Base-by-base conservation (phyloP, 2,888 invertebrate species). In the Galerucella pusilla region DNA sequence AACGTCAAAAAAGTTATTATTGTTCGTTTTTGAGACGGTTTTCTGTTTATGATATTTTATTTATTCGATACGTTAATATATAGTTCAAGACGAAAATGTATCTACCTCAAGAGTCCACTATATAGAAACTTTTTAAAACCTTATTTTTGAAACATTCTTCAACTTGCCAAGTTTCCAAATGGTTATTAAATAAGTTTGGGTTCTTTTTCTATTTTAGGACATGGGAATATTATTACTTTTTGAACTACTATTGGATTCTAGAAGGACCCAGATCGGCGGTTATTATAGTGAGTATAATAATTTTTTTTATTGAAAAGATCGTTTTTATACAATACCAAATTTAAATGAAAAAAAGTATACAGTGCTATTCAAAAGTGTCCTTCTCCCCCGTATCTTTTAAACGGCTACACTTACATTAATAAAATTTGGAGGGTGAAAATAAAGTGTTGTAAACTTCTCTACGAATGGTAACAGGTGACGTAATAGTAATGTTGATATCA, bases 221-320 rank as follows among this genome's bases (percentile, higher is more conserved):
- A 85, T 96, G 96, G 95, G 94, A 93, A 88, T 94, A 94, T 5
- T 97, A 97, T 85, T 95, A 95, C 85, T 91, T 96, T 79, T 90
- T 93, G 9, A 87, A 90, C 0, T 92, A 93, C 81, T 97, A 95
- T 85, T 97, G 97, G 97, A 95, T 97, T 79, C 88, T 97, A 42
- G 97, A 98, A 87, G 97, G 94, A 28, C 97, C 97, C 0, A 89
- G 97, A 69, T 90, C 95, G 75, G 90, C 91, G 2, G 92, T 97
- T 28, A 93, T 97, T 80, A 85, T 93, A 89, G 96, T 97, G 88
- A 91, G 91, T 77, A 71, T 10, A 11, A 28, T 52, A 20, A 20
- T 49, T 20, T 42, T 49, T 61, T 16, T 64, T 77, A 9, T 45
- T 42, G 25, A 25, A 67, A 52, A 67, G 10, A 67, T n/a, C 46